Evolutionary conservation across 35 echinoderm and acorn worm genomes (phyloP), one percentile per base, ranked within the genome.

Genomic region (Strongylocentrotus purpuratus): DNA sequence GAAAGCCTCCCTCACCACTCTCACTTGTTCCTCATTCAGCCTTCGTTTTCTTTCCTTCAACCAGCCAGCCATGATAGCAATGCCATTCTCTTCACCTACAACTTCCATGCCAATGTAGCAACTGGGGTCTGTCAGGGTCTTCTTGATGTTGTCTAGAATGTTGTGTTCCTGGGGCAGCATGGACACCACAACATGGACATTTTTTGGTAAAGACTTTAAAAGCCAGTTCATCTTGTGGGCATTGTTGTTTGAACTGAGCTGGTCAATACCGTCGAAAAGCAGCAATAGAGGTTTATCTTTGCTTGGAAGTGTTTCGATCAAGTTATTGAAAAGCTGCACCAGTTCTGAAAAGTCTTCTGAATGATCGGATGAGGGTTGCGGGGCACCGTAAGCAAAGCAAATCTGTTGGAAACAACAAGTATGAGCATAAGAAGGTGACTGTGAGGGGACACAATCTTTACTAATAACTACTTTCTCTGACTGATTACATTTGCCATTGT

Each of bases 211-310:
- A 0, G 33, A 85, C 94, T 97, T 97, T 11, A 95, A 94, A 2
- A 98, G 86, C 97, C 97, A 98, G 65, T 95, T 96, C 96, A 99
- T 95, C 88, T 96, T 90, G 46, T 97, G 96, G 28, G 97, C 96
- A 85, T 97, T 95, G 94, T 99, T 96, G 48, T 92, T 96, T 13
- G 94, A 13, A 9, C 95, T 94, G 33, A 99, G 95, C 70, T 99
- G 97, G 90, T 99, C 97, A 45, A 99, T 97, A 46, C 97, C 97
- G 71, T 99, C 97, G 11, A 99, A 92, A 45, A 99, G 87, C 45
- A 99, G 85, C 33, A 99, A 31, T 20, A 97, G 71, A 17, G 97
- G 96, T 85, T 86, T 97, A 11, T 99, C 94, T 45, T 86, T 86
- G 5, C 96, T 95, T 48, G 96, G 96, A 17, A 97, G 61, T 2